Percentiles rank a stretch among this genome's conserved stretches.
Conservation (phyloP, 2,113 vertebrate genomes). For the Grantiella picta region DNA sequence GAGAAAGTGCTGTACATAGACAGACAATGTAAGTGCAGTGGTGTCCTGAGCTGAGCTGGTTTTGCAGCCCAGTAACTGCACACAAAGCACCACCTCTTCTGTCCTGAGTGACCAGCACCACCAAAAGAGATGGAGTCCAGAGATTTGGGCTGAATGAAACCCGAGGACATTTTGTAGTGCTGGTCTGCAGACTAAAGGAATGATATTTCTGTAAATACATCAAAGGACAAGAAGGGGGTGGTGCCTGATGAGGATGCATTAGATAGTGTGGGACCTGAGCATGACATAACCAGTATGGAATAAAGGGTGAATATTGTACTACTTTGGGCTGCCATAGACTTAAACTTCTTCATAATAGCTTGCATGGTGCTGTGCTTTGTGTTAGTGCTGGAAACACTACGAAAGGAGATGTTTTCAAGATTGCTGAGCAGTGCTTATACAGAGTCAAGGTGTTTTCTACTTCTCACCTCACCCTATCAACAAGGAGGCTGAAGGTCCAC, state of each 20-base stretch:
- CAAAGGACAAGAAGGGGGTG: rapidly evolving
- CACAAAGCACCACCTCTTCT: rapidly evolving
- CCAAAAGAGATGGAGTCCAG: background rate
- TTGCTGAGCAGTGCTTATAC: background rate
- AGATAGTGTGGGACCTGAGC: background rate
- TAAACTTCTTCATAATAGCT: background rate
- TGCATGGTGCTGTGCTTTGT: background rate
- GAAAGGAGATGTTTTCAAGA: background rate
- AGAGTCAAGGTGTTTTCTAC: background rate
- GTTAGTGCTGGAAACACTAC: background rate
- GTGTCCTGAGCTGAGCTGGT: background rate
- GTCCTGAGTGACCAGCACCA: background rate
- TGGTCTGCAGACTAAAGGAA: background rate
- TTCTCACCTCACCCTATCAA: rapidly evolving
- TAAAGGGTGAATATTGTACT: background rate
- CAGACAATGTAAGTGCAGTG: background rate
- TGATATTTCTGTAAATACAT: background rate
- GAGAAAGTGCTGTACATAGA: background rate
- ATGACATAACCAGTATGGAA: background rate
- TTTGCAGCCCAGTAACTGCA: background rate
- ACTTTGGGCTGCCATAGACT: background rate
- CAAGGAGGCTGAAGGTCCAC: rapidly evolving
- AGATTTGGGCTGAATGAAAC: background rate
- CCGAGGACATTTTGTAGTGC: background rate
- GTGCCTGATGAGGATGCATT: background rate